phyloP scores from a whole-genome alignment of 2,113 vertebrate species.

The Otolemur garnettii region DNA sequence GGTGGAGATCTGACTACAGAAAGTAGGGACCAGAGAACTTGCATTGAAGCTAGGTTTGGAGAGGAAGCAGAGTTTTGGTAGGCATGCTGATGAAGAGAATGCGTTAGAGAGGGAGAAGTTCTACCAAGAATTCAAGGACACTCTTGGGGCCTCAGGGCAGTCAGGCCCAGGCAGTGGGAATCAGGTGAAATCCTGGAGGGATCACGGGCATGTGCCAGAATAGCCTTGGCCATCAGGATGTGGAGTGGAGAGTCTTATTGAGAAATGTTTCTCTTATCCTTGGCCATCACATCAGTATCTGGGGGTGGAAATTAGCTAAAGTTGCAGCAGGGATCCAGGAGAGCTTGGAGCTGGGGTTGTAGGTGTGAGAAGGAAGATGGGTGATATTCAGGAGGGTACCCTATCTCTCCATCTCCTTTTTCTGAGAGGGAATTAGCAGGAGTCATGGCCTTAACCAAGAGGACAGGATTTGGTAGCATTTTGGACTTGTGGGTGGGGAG shows the following conservation, averaged over 20 bases:
- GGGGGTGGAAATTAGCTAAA: background rate
- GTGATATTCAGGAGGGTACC: background rate
- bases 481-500: background rate
- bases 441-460: background rate
- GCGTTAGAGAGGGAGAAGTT: background rate
- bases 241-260: background rate
- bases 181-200: background rate
- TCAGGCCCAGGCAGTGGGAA: background rate
- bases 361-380: background rate
- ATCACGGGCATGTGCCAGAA: rapidly evolving
- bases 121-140: background rate
- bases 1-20: background rate
- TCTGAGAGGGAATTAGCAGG: background rate
- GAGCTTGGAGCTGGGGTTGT: background rate
- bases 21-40: rapidly evolving
- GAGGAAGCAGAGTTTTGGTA: background rate
- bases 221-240: rapidly evolving
- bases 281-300: background rate
- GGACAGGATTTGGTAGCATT: background rate
- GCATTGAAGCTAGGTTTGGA: background rate
- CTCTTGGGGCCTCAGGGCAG: background rate
- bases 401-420: background rate
- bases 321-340: background rate
- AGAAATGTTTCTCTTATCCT: background rate
- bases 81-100: background rate